Evolutionary conservation across 1,140 invertebrate species (phyloP), one percentile per base, ranked within the genome.

Genomic region (Drosophila auraria): DNA sequence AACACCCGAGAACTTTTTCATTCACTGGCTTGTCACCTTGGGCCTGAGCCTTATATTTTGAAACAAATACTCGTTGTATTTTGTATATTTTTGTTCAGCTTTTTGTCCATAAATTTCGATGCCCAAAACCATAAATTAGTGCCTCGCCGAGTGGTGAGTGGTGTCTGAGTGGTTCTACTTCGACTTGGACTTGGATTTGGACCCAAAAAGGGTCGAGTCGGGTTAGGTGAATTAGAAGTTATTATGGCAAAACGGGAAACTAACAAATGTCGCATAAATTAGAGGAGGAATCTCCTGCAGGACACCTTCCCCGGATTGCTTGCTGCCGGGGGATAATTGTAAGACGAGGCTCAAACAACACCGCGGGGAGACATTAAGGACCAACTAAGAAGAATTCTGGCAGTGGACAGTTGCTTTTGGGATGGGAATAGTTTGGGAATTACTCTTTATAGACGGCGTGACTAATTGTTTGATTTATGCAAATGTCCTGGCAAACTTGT

Each of bases 381-480:
- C 54, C 51, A 61, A 82, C 68, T 59, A 53, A 65, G 63, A 83
- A 66, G 65, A 72, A 66, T 80, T 61, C 61, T 45, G 14, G 25
- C 50, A 80, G 61, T 83, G 84, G 84, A 84, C 84, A 87, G 64
- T 69, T 78, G 75, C 27, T 63, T 78, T 69, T 51, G 50, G 62
- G 30, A 15, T 64, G 51, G 33, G 38, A 59, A 30, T 30, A 80
- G 72, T 75, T 80, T 71, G 50, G 49, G 44, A 56, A 71, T 69
- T 54, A 38, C 68, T 73, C 54, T 61, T 73, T 73, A 73, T 76
- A 42, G 72, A 44, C 62, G 70, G 62, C 84, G 72, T 87, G 84
- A 87, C 84, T 87, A 87, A 87, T 87, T 87, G 82, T 89, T 87
- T 87, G 84, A 87, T 87, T 87, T 87, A 87, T 87, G 84, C 82